Evolutionary conservation across 2,888 invertebrate species (phyloP), one percentile per base, ranked within the genome.

Genomic region (Lasioglossum villosulum): DNA sequence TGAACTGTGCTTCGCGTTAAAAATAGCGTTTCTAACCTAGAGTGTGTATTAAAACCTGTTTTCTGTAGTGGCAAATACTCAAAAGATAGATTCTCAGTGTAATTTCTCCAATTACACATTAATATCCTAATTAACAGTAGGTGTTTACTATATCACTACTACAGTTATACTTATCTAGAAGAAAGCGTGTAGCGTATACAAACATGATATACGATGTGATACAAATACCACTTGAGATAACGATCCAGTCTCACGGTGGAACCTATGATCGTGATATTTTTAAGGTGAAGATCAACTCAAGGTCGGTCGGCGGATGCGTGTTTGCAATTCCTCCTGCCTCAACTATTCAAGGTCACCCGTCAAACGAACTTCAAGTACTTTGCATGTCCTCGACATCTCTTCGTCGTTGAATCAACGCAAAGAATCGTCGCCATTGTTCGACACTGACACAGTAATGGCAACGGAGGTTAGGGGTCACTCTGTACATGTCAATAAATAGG

Each of bases 401-500:
- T 68, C 23, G 70, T 70, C 70, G 37, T 70, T 70, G 37, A 70
- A 39, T 39, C 70, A 70, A 39, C 39, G 39, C 12, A 12, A 37
- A 4, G 39, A 70, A 70, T 70, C n/a, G n/a, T 70, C n/a, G 39
- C 2, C 70, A 14, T 70, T n/a, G 37, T 70, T 70, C 12, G 39
- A 39, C 39, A 5, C n/a, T 14, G 39, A n/a, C n/a, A 37, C 14
- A 34, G 30, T 12, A 37, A 34, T 39, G 23, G 70, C 23, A n/a
- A 39, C 39, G 14, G n/a, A n/a, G n/a, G 39, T n/a, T 39, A 12
- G 0, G 70, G 39, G 5, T 70, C 70, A 70, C n/a, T n/a, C 70
- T 70, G 48, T 52, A 52, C 79, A 73, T 73, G 73, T 73, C 86
- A 91, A 90, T 91, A 88, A 90, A 78, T 91, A 88, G 88, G 77